These are phyloP conservation scores for Fulica atra DNA, from an alignment of 2,113 vertebrate genomes.

Conservation along the genomic window DNA sequence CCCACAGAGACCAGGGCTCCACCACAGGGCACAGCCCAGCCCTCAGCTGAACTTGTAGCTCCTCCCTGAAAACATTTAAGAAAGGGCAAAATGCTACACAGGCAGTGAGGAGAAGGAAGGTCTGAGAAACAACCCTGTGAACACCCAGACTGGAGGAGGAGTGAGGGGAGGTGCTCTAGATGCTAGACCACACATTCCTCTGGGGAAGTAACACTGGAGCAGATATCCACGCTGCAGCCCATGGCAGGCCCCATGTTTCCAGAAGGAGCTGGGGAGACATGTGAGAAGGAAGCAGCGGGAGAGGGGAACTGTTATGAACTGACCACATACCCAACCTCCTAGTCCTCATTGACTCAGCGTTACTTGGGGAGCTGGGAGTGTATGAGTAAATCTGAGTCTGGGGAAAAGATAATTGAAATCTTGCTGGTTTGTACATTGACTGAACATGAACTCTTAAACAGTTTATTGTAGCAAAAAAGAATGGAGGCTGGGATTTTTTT, in stretches of 20 bases:
- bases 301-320: background rate
- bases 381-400: background rate
- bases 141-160: background rate
- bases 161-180: background rate
- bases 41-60: background rate
- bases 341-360: background rate
- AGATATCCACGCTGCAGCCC: too few species aligned
- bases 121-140: background rate
- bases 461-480: background rate
- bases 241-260: too few species aligned
- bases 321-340: background rate
- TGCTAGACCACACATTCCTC: background rate
- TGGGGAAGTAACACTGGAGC: background rate
- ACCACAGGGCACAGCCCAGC: too few species aligned
- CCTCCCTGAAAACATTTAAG: too few species aligned
- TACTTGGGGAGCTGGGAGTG: too few species aligned
- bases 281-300: background rate
- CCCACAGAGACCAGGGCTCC: accelerated
- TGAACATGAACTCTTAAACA: background rate
- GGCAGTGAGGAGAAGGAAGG: background rate
- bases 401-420: background rate
- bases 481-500: background rate
- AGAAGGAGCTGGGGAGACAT: background rate
- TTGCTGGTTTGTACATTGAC: background rate
- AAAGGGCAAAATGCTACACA: background rate